Base-by-base conservation (phyloP, 1,140 invertebrate genomes). In the Papilio polytes region DNA sequence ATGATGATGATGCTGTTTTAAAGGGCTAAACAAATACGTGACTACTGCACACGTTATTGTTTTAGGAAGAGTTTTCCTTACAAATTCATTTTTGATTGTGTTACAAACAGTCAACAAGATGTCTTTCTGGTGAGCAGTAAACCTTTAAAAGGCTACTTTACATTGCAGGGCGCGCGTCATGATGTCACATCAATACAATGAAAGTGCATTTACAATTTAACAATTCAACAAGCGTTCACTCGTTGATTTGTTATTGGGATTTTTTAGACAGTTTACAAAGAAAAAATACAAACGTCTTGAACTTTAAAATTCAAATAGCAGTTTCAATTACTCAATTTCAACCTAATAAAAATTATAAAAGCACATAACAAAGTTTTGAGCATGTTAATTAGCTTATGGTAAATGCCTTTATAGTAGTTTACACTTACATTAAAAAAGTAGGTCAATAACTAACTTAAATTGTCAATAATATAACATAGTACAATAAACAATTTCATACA, bases 161-260 rank as follows among this genome's bases (percentile, higher is more conserved):
- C 44, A 46, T 76, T 86, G 80, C 85, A 80, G 70, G 53, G 70
- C 85, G 85, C 85, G 82, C 78, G 48, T 44, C 63, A 70, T 83
- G 85, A 87, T 83, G 85, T 85, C 84, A 80, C 82, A 76, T 77
- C 63, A 83, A 80, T 83, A 83, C 85, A 88, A 89, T 87, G 89
- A 90, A 90, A 90, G 89, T 89, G 88, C 86, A 87, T 73, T 79
- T 74, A 70, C 78, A 70, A 84, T 79, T 86, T 86, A 82, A 72
- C 59, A 83, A 89, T 88, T 87, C 86, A 78, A 76, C 72, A 76
- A 85, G 87, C 85, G 85, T 82, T 79, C 63, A 80, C 18, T 9
- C 1, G 51, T 59, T 51, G 74, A 36, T n/a, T 53, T 51, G 3
- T 56, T 31, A 36, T 31, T 31, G 26, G 26, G 13, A 4, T 63